Conservation (phyloP, 2,797 vertebrate species). For the Myotis vivesi region DNA sequence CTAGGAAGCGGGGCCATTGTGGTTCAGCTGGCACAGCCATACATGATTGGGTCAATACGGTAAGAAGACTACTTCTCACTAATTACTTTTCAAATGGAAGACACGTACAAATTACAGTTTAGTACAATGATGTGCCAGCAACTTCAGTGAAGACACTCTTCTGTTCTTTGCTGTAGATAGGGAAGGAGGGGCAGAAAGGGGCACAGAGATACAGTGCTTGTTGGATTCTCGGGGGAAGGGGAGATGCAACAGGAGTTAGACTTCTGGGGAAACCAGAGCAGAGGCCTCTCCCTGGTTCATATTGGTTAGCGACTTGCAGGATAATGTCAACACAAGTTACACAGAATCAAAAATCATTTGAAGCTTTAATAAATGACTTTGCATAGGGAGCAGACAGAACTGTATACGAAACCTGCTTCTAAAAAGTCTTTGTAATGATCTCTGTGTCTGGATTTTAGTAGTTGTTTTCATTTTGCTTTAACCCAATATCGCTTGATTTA, state of each 20-base stretch:
- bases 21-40: conserved; percentile 97
- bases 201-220: background rate
- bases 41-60: conserved; percentile 93
- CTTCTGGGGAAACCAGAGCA: background rate
- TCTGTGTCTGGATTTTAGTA: conserved; percentile 12
- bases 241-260: background rate
- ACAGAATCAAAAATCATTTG: conserved; percentile 36
- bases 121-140: background rate
- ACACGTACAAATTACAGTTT: background rate
- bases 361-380: conserved; percentile 12
- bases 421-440: background rate
- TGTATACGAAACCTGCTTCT: background rate
- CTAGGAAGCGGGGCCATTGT: conserved; percentile 97
- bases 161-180: conserved; percentile 18
- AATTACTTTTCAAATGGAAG: conserved; percentile 17
- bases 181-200: background rate
- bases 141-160: background rate
- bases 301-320: background rate
- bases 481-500: conserved; percentile 23
- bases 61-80: conserved; percentile 78
- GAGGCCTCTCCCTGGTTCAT: background rate
- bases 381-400: background rate
- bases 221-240: background rate
- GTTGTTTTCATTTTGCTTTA: conserved; percentile 33
- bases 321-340: background rate